Conservation (phyloP, 35 echinoderm and acorn worm species). For the Apostichopus parvimensis region DNA sequence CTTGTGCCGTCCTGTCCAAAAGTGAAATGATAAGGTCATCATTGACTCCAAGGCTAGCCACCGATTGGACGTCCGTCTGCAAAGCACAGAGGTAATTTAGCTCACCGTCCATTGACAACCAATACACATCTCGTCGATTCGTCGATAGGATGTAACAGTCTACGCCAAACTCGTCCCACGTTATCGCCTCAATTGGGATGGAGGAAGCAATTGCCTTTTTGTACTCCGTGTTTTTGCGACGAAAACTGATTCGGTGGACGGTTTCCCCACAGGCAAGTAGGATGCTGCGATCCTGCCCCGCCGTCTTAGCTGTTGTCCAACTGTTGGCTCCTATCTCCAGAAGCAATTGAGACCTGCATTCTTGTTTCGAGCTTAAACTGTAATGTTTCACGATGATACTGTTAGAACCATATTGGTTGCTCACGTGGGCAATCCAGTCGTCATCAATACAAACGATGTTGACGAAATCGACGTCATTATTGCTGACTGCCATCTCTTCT, state of each 20-base stretch:
- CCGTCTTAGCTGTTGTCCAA: slow-evolving; percentile 23
- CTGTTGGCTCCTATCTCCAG: neutral
- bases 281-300: slow-evolving; percentile 32
- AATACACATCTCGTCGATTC: slow-evolving; percentile 31
- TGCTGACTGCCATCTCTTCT: neutral
- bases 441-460: slow-evolving; percentile 30
- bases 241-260: slow-evolving; percentile 42
- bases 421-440: slow-evolving; percentile 37
- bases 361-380: neutral
- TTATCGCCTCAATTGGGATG: slow-evolving; percentile 10
- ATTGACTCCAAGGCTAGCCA: neutral
- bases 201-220: neutral
- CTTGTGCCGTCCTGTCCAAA: neutral
- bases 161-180: slow-evolving; percentile 40
- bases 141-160: slow-evolving; percentile 26
- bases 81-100: slow-evolving; percentile 9
- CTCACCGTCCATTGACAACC: slow-evolving; percentile 31
- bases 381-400: slow-evolving; percentile 21
- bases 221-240: neutral
- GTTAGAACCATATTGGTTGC: neutral
- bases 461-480: slow-evolving; percentile 1
- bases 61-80: neutral
- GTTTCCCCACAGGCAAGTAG: slow-evolving; percentile 12
- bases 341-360: neutral
- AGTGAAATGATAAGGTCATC: neutral